Base-by-base conservation (phyloP, 2,797 vertebrate genomes). In the Sparidentex hasta region DNA sequence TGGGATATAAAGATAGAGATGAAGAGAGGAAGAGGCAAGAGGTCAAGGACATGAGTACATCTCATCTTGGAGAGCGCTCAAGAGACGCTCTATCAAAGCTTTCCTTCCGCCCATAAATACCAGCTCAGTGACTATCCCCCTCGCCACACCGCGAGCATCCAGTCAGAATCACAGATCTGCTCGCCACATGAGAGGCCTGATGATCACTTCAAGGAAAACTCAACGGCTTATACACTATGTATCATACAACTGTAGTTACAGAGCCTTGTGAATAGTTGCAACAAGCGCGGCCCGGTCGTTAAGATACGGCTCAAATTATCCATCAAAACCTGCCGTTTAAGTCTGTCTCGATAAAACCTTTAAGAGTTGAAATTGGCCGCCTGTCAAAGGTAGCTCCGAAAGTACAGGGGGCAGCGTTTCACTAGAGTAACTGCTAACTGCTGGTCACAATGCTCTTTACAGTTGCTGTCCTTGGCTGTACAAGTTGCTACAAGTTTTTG, bases 31-130 rank as follows among this genome's bases (percentile, higher is more conserved):
- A 86, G 82, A 87, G 83, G 52, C 73, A 74, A 74, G 81, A 90
- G 86, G 84, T 87, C 71, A 76, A 84, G 87, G 84, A 94, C 91
- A 93, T 65, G 76, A 91, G 84, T 89, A 91, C 86, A 91, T 92
- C 85, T 93, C 88, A 82, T 91, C 84, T 87, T 89, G 86, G 87
- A 84, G 87, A 80, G 29, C n/a, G 47, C 70, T 87, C 78, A 66
- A 89, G 64, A 89, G 80, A 69, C 65, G 43, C 64, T 86, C 78
- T 88, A 94, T 95, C 90, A 94, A 94, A 95, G 90, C 41, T 9
- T 93, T 94, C 77, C 92, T 91, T 93, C 91, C 82, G 88, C 90
- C 88, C 85, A 91, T 94, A 94, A 95, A 95, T 92, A 93, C 90
- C 90, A 90, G 81, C 85, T 76, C 68, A 81, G 67, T 90, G 87